Percentiles rank a stretch among this genome's conserved stretches.
These are phyloP conservation scores for Epirrhoe alternata DNA, from an alignment of 2,888 invertebrate genomes.

Conservation along the genomic window DNA sequence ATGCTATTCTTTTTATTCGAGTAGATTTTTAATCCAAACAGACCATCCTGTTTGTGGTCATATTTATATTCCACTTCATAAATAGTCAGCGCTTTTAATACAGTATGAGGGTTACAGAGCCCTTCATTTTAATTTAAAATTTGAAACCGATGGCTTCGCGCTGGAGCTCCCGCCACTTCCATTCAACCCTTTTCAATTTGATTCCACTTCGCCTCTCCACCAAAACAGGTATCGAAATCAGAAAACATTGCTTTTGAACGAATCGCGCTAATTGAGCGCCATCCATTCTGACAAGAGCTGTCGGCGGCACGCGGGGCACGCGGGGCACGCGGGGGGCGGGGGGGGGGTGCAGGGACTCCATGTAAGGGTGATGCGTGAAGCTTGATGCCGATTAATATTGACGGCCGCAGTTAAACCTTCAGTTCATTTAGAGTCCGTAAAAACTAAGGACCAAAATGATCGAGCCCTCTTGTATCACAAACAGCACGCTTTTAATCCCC, in stretches of 20 bases:
- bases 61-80: conserved; percentile 3
- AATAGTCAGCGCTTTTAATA: neutral
- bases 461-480: neutral
- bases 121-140: conserved; percentile 1
- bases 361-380: conserved; percentile 21
- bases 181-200: conserved; percentile 28
- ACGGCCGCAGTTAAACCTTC: conserved; percentile 20
- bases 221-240: conserved; percentile 30
- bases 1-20: neutral
- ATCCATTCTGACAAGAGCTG: conserved; percentile 53
- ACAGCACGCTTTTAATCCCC: too few species aligned
- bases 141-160: neutral
- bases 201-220: conserved; percentile 21
- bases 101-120: neutral
- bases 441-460: conserved; percentile 9
- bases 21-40: neutral
- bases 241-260: conserved; percentile 41
- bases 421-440: conserved; percentile 20
- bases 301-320: conserved; percentile 33
- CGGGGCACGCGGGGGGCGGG: conserved; percentile 1
- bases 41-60: neutral
- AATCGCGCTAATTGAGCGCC: conserved; percentile 56
- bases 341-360: conserved; percentile 7
- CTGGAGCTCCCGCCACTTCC: conserved; percentile 5
- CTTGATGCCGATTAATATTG: conserved; percentile 33